phyloP scores from a whole-genome alignment of 2,113 vertebrate genomes.

The Coptodon rendalli region DNA sequence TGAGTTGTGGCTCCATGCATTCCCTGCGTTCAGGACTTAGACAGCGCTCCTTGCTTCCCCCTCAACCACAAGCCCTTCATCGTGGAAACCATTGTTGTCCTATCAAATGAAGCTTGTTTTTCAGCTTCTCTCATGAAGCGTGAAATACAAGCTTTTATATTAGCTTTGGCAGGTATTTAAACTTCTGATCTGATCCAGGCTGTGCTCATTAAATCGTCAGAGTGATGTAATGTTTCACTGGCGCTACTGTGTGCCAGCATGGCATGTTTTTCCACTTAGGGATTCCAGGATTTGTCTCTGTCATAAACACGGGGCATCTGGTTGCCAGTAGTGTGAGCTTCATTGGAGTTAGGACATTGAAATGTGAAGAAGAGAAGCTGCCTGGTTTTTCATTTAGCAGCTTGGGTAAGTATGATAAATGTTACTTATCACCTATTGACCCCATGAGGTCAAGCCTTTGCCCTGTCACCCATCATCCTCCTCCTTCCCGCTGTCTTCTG shows the following conservation, averaged over 20 bases:
- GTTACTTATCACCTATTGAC: conserved; percentile 69
- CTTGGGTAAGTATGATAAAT: conserved; percentile 64
- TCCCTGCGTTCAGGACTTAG: not conserved
- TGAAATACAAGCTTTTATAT: conserved; percentile 56
- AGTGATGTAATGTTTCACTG: conserved; percentile 56
- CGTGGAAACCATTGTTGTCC: conserved; percentile 32
- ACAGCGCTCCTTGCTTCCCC: not conserved
- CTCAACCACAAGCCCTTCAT: conserved; percentile 21
- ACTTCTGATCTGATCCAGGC: conserved; percentile 60
- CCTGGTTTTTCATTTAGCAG: conserved; percentile 47
- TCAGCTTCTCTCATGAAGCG: conserved; percentile 48
- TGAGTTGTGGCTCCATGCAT: conserved; percentile 14
- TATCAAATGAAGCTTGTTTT: conserved; percentile 46
- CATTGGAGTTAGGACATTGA: conserved; percentile 41
- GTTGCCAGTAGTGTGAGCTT: conserved; percentile 42
- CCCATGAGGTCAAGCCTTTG: conserved; percentile 55
- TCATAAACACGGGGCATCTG: conserved; percentile 62
- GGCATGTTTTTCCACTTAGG: conserved; percentile 65
- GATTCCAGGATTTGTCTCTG: conserved; percentile 58
- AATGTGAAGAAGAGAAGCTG: conserved; percentile 32
- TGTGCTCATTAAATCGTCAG: conserved; percentile 54
- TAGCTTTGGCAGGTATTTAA: conserved; percentile 60
- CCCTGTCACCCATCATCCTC: conserved; percentile 48
- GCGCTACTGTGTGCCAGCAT: conserved; percentile 50
- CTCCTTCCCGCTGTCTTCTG: conserved; percentile 26